These are phyloP conservation scores for Microctonus brassicae DNA, from an alignment of 2,888 invertebrate species.

Conservation along the genomic window DNA sequence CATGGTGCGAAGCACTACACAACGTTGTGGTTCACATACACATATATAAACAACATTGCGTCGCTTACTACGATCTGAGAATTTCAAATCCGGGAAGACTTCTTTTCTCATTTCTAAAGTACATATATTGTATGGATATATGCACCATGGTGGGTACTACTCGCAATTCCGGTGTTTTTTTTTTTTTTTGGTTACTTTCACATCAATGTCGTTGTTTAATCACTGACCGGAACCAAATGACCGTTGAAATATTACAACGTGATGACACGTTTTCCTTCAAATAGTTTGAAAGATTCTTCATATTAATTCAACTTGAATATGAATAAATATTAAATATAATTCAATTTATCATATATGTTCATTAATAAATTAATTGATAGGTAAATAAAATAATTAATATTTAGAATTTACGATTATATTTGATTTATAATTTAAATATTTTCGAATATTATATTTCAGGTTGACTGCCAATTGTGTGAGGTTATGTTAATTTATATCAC, in stretches of 20 bases:
- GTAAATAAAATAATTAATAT: no score
- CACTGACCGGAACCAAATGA: constrained; percentile 30
- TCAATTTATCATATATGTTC: no score
- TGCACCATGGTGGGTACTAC: constrained; percentile 2
- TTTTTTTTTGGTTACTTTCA: background rate
- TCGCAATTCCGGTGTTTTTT: constrained; percentile 25
- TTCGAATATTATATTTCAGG: no score
- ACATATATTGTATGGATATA: no score
- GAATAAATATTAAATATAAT: background rate
- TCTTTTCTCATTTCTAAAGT: background rate
- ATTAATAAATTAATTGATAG: no score
- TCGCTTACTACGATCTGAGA: constrained; percentile 27
- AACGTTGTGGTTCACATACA: background rate
- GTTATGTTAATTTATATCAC: no score
- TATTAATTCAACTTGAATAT: background rate
- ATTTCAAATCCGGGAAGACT: constrained; percentile 22
- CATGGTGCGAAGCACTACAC: constrained; percentile 39
- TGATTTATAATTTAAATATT: no score
- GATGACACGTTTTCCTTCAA: constrained; percentile 9
- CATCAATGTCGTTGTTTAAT: background rate
- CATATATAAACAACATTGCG: constrained; percentile 25
- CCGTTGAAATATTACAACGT: background rate
- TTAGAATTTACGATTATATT: no score
- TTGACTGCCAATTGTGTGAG: no score
- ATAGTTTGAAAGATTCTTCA: background rate